Evolutionary conservation across 2,888 invertebrate species (phyloP).

Genomic region (Bombylius major): DNA sequence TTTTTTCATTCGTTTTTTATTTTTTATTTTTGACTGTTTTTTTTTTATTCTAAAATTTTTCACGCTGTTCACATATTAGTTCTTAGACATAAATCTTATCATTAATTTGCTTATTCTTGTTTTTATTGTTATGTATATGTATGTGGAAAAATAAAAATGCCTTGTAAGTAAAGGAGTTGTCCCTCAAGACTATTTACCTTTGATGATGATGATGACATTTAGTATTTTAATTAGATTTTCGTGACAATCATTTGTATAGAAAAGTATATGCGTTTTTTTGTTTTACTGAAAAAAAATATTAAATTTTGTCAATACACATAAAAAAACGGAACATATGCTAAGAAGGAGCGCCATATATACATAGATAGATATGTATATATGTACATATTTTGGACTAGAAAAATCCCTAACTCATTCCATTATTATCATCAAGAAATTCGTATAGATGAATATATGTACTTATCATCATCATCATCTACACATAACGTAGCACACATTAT

Average conservation of each 20-base stretch:
- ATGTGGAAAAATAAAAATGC: not conserved
- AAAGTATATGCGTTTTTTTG: too few relatives aligned
- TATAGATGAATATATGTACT: too few relatives aligned
- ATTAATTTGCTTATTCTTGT: not conserved
- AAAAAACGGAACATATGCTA: not conserved
- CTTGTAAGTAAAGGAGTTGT: not conserved
- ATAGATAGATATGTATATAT: not conserved
- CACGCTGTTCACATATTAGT: not conserved
- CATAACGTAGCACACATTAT: too few relatives aligned
- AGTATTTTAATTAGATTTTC: slow-evolving; percentile 12
- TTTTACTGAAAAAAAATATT: too few relatives aligned
- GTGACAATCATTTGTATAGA: slow-evolving; percentile 10
- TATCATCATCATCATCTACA: too few relatives aligned
- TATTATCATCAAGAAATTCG: too few relatives aligned
- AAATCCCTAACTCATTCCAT: too few relatives aligned
- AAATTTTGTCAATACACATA: too few relatives aligned
- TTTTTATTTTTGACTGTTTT: too few relatives aligned
- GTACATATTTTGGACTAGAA: too few relatives aligned
- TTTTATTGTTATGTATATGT: not conserved
- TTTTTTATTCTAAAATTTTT: too few relatives aligned
- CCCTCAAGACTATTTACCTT: not conserved
- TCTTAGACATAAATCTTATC: slow-evolving; percentile 7
- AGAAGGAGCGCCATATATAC: not conserved
- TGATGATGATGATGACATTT: not conserved
- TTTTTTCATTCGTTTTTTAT: too few relatives aligned